Percentiles rank a stretch among this genome's conserved stretches.
These are phyloP conservation scores for Sciaenops ocellatus DNA, from an alignment of 2,797 vertebrate species.

Conservation along the genomic window DNA sequence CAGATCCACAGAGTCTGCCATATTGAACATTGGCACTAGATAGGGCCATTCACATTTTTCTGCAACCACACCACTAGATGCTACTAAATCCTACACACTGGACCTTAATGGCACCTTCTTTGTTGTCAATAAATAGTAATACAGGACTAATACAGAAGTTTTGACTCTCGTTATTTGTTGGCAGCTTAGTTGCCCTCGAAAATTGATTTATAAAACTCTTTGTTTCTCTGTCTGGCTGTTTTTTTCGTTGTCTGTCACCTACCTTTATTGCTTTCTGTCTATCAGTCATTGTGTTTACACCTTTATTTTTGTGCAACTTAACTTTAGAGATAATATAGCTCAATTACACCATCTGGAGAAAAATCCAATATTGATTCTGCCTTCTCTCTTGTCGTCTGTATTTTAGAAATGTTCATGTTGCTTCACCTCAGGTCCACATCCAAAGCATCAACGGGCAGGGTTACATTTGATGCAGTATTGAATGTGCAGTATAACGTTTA, in stretches of 20 bases:
- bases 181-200: not conserved
- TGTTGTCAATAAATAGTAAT: conserved; percentile 32
- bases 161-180: conserved; percentile 27
- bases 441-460: conserved; percentile 10
- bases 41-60: no score
- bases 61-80: no score
- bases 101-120: conserved; percentile 4
- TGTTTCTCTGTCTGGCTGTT: conserved; percentile 24
- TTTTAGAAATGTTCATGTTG: conserved; percentile 38
- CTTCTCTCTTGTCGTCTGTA: conserved; percentile 46
- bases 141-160: conserved; percentile 6
- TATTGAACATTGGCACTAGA: no score
- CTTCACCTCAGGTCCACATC: not conserved
- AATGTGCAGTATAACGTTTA: not conserved
- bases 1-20: no score
- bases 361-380: conserved; percentile 63
- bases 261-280: conserved; percentile 47
- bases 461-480: conserved; percentile 10
- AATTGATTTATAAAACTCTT: conserved; percentile 46
- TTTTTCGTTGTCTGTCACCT: conserved; percentile 44
- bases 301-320: conserved; percentile 51
- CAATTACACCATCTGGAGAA: conserved; percentile 59
- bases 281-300: conserved; percentile 47
- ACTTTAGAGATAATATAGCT: conserved; percentile 57
- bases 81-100: no score